These are phyloP conservation scores for Spongilla lacustris DNA, from an alignment of 37 sponge, comb jelly and placozoan genomes.

Conservation along the genomic window DNA sequence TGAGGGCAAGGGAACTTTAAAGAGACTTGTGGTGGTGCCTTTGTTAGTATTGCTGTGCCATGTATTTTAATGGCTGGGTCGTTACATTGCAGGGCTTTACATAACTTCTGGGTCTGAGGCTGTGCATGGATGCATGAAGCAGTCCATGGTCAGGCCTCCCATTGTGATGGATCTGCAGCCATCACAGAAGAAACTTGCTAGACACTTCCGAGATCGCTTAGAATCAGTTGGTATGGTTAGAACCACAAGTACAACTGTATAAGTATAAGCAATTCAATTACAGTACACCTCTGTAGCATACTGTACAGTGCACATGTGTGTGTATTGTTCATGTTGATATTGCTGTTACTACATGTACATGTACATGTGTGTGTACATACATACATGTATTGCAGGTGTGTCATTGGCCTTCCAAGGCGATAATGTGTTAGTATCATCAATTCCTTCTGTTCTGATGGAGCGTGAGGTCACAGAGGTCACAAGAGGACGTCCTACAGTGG, in stretches of 20 bases:
- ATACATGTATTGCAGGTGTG: slow-evolving; percentile 31
- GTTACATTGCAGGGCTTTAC: background rate
- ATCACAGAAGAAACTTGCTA: slow-evolving; percentile 22
- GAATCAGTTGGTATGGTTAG: slow-evolving; percentile 32
- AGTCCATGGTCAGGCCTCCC: slow-evolving; percentile 37
- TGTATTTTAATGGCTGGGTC: background rate
- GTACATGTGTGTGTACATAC: background rate
- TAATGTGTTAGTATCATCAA: slow-evolving; percentile 14
- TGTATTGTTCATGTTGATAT: no score
- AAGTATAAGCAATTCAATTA: no score
- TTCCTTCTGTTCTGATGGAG: slow-evolving; percentile 49
- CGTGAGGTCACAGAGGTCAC: slow-evolving; percentile 34
- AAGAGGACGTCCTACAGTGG: slow-evolving; percentile 55
- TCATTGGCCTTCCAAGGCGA: slow-evolving; percentile 10
- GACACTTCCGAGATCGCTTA: slow-evolving; percentile 23
- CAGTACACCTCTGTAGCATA: no score
- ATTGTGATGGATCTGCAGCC: slow-evolving; percentile 30
- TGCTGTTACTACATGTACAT: background rate
- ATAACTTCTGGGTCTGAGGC: background rate
- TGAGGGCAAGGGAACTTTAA: no score
- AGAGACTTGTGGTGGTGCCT: background rate
- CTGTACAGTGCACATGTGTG: no score
- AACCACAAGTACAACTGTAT: no score
- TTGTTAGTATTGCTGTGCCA: background rate
- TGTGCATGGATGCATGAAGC: background rate